These are phyloP conservation scores for Cyprinus carpio DNA, from an alignment of 2,113 vertebrate genomes.

Conservation along the genomic window DNA sequence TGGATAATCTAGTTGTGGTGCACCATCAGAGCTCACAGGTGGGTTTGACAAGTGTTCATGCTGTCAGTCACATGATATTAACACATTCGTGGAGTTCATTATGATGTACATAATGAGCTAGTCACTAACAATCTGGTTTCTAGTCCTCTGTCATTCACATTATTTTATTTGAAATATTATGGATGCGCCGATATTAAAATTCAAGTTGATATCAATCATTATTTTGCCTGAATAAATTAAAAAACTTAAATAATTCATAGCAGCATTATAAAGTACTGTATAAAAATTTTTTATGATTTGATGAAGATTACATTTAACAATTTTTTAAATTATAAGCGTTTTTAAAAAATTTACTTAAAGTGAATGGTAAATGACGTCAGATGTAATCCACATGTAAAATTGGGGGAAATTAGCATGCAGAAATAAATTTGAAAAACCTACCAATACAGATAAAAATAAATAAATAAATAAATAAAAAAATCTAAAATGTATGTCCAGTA, in stretches of 20 bases:
- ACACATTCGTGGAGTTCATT: neutral
- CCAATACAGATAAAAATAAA: too few relatives aligned
- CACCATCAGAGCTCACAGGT: conserved; percentile 98
- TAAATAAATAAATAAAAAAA: too few relatives aligned
- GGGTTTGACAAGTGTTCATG: neutral
- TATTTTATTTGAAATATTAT: neutral
- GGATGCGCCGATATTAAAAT: neutral
- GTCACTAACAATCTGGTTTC: neutral
- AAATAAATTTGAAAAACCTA: too few relatives aligned
- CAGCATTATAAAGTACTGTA: too few relatives aligned
- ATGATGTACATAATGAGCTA: neutral
- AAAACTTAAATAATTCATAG: too few relatives aligned
- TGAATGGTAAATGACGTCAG: neutral
- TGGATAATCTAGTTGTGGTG: conserved; percentile 95
- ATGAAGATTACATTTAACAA: neutral
- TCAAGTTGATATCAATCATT: neutral
- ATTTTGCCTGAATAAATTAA: too few relatives aligned
- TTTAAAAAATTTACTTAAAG: neutral
- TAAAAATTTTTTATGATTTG: neutral
- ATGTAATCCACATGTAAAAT: too few relatives aligned
- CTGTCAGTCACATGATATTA: neutral
- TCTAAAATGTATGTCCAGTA: too few relatives aligned
- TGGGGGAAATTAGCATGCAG: too few relatives aligned
- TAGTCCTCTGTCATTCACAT: neutral
- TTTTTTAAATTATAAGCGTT: neutral